These are phyloP conservation scores for Hippocampus zosterae DNA, from an alignment of 2,113 vertebrate genomes.

Conservation along the genomic window DNA sequence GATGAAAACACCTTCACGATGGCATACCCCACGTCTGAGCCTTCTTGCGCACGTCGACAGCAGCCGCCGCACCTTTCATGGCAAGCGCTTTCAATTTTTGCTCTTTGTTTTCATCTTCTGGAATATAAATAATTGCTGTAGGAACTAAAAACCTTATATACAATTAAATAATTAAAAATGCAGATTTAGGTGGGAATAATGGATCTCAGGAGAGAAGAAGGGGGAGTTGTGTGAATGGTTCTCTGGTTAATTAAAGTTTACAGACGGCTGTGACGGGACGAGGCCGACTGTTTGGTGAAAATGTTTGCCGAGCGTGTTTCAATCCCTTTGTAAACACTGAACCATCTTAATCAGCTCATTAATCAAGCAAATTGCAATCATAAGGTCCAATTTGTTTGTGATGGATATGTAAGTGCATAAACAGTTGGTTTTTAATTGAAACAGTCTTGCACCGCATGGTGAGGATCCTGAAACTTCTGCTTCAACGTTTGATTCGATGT, in stretches of 20 bases:
- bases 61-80: constrained; percentile 49
- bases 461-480: constrained; percentile 19
- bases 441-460: constrained; percentile 37
- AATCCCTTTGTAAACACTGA: constrained; percentile 71
- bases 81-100: constrained; percentile 34
- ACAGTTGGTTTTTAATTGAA: constrained; percentile 60
- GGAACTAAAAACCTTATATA: constrained; percentile 64
- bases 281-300: constrained; percentile 61
- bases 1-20: constrained; percentile 53
- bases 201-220: constrained; percentile 64
- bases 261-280: constrained; percentile 65
- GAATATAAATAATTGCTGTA: constrained; percentile 63
- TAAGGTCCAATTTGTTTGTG: constrained; percentile 71
- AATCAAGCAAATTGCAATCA: constrained; percentile 76
- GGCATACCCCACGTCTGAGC: constrained; percentile 26
- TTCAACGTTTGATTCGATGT: neutral
- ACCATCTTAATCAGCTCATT: constrained; percentile 74
- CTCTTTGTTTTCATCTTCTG: constrained; percentile 31
- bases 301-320: constrained; percentile 68
- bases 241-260: constrained; percentile 76
- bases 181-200: constrained; percentile 74
- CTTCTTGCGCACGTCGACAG: constrained; percentile 46
- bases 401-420: constrained; percentile 70
- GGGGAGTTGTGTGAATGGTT: constrained; percentile 55
- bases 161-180: constrained; percentile 77